Conservation (phyloP, 2,113 vertebrate genomes). For the Halichoeres trimaculatus region DNA sequence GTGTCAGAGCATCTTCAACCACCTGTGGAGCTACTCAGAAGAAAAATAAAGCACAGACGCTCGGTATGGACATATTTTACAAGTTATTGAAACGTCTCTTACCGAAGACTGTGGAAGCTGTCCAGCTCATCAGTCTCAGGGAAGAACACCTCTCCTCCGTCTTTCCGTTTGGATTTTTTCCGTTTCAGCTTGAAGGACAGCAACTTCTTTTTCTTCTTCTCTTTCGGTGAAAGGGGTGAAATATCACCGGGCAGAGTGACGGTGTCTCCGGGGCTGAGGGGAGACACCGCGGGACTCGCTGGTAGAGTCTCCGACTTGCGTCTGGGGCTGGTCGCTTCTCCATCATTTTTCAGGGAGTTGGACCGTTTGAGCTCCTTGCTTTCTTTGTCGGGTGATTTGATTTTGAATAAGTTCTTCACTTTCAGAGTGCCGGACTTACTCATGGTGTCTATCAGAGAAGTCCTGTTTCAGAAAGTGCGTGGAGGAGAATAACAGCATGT, state of each 20-base stretch:
- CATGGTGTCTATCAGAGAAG: conserved; percentile 46
- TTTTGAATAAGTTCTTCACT: conserved; percentile 60
- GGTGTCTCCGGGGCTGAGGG: conserved; percentile 21
- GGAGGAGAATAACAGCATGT: not conserved
- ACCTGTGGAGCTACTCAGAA: too few relatives aligned
- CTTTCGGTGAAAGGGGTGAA: conserved; percentile 28
- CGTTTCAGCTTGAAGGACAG: conserved; percentile 52
- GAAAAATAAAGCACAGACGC: too few relatives aligned
- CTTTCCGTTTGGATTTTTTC: conserved; percentile 62
- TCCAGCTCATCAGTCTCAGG: conserved; percentile 52
- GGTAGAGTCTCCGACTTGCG: not conserved
- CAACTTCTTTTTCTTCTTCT: conserved; percentile 57
- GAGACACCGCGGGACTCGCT: not conserved
- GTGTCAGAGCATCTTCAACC: too few relatives aligned
- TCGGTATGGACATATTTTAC: too few relatives aligned
- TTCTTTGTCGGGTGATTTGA: conserved; percentile 59
- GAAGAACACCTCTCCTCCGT: conserved; percentile 55
- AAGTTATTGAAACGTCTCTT: too few relatives aligned
- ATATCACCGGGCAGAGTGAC: conserved; percentile 3
- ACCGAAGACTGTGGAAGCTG: conserved; percentile 59
- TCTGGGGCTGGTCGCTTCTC: not conserved
- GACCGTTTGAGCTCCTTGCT: conserved; percentile 40
- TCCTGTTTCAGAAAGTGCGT: not conserved
- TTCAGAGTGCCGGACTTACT: conserved; percentile 66
- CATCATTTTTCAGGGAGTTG: conserved; percentile 41